Evolutionary conservation across 2,797 vertebrate species (phyloP).

Genomic region (Caiman crocodilus): DNA sequence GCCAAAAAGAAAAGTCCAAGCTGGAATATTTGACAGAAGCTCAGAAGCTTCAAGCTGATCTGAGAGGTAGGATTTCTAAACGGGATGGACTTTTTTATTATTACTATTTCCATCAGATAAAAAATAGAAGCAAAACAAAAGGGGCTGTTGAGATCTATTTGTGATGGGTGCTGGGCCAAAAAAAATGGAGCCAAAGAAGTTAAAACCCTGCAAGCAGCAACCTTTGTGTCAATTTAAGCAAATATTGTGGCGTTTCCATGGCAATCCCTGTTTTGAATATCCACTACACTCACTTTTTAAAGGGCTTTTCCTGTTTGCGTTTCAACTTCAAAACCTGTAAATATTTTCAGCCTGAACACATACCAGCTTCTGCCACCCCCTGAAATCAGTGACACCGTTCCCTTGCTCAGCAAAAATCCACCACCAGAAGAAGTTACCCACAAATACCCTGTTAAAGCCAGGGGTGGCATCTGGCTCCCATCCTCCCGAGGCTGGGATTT

Average conservation of each 20-base stretch:
- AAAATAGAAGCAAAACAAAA: conserved; percentile 63
- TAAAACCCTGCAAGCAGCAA: conserved; percentile 80
- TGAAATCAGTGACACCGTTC: not conserved
- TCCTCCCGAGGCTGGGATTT: not conserved
- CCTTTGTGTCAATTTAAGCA: conserved; percentile 88
- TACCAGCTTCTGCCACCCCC: conserved; percentile 46
- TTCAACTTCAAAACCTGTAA: conserved; percentile 85
- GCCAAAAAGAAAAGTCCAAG: conserved; percentile 12
- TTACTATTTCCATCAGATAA: conserved; percentile 44
- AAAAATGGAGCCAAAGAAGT: conserved; percentile 78
- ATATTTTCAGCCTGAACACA: conserved; percentile 83
- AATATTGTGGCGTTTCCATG: conserved; percentile 90
- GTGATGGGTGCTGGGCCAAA: conserved; percentile 78
- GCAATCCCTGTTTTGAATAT: conserved; percentile 87
- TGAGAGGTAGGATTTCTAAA: conserved; percentile 13
- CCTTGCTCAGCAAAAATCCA: not conserved
- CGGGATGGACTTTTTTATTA: not conserved
- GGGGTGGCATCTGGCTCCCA: not conserved
- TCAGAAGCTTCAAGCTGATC: conserved; percentile 21
- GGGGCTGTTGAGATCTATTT: conserved; percentile 61
- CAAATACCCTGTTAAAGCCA: not conserved
- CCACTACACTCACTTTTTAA: conserved; percentile 84
- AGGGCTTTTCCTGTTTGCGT: conserved; percentile 87
- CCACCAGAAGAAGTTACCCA: not conserved
- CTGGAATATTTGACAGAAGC: conserved; percentile 29